phyloP scores from a whole-genome alignment of 2,113 vertebrate genomes.

The Petromus typicus region DNA sequence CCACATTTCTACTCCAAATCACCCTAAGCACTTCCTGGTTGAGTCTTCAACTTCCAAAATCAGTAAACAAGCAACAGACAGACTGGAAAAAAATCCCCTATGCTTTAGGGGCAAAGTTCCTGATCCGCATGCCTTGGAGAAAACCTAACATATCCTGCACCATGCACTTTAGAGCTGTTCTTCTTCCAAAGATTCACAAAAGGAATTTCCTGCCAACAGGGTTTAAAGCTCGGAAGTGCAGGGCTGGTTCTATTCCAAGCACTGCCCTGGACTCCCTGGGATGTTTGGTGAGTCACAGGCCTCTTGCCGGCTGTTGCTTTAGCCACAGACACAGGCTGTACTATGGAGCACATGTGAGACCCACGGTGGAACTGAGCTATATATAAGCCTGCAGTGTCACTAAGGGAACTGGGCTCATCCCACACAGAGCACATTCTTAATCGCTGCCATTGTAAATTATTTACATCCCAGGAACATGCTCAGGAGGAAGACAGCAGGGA shows the following conservation, averaged over 20 bases:
- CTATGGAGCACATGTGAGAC: not conserved
- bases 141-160: not conserved
- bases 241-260: conserved; percentile 12
- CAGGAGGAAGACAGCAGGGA: conserved; percentile 62
- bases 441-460: conserved; percentile 57
- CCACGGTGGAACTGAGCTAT: not conserved
- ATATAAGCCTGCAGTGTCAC: conserved; percentile 4
- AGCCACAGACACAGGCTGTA: not conserved
- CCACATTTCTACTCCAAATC: not conserved
- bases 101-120: not conserved
- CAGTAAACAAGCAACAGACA: not conserved
- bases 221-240: not conserved
- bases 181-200: not conserved
- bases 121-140: not conserved
- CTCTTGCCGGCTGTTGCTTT: not conserved
- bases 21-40: not conserved
- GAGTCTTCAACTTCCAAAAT: not conserved
- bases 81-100: not conserved
- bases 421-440: conserved; percentile 58
- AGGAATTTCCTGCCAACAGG: not conserved
- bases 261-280: not conserved
- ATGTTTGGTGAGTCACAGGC: conserved; percentile 25
- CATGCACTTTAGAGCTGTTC: not conserved
- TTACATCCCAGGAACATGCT: conserved; percentile 70
- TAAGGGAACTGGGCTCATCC: conserved; percentile 66